Evolutionary conservation across 2,888 invertebrate genomes (phyloP), one percentile per base, ranked within the genome.

Genomic region (Campoletis raptor): DNA sequence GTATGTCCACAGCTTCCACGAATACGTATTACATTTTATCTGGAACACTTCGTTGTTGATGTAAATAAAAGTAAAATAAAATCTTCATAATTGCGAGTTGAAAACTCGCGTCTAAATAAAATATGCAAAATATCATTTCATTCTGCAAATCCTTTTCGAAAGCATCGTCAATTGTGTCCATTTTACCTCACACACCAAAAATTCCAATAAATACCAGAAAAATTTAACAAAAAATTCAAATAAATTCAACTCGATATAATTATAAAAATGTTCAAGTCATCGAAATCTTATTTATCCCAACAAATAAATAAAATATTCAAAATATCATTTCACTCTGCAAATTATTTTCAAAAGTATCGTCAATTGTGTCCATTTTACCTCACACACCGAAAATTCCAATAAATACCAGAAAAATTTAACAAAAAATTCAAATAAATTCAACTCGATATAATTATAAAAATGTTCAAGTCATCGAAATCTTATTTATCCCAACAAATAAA

Each of bases 1-100:
- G 40, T 40, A 7, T 24, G 21, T 52, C 42, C 40, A 30, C 40
- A 30, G 73, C n/a, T 83, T 83, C 78, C 72, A 40, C 83, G 83
- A 79, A 73, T 66, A 54, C 64, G 40, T 66, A 54, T 70, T 66
- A 72, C 1, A 15, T 67, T 73, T 72, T 83, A 83, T 83, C 83
- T 79, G 57, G 83, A 77, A 78, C 83, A 73, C 70, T 73, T 73
- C 18, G 18, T 78, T 64, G 42, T 61, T n/a, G 67, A 80, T 57
- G 57, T 24, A 8, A 15, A 69, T 45, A 81, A 24, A 37, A 18
- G 24, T 4, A 10, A 52, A 61, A 74, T 30, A 52, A 79, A 69
- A 42, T 24, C 9, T 21, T 57, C 7, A 72, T 80, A 54, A 40
- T n/a, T 12, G 36, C 12, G 72, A 64, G 48, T 48, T 24, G n/a